These are phyloP conservation scores for Trichonephila clavipes DNA, from an alignment of 1,140 invertebrate species.

Conservation along the genomic window DNA sequence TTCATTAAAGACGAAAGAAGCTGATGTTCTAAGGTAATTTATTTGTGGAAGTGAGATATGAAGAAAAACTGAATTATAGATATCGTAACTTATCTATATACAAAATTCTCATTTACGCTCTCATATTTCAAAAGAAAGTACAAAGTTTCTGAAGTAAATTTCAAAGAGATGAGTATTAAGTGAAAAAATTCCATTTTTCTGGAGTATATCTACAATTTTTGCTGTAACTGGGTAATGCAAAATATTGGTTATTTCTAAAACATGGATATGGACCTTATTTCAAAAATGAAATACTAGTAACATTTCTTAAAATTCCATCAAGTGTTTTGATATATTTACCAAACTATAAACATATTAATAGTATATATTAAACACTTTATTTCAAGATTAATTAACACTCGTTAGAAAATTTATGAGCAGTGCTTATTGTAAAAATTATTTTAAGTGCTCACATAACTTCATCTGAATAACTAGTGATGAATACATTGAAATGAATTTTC, in stretches of 20 bases:
- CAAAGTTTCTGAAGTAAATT: not conserved
- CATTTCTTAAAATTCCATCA: too few species aligned
- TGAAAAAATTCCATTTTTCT: not conserved
- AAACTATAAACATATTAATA: too few species aligned
- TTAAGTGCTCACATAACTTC: too few species aligned
- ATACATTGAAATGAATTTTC: too few species aligned
- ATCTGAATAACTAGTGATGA: too few species aligned
- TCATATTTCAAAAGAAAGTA: not conserved
- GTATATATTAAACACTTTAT: too few species aligned
- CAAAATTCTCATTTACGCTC: not conserved
- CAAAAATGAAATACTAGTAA: not conserved
- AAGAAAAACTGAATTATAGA: constrained; percentile 2
- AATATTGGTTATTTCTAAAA: too few species aligned
- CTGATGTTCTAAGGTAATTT: constrained; percentile 41
- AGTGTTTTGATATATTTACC: too few species aligned
- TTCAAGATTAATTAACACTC: too few species aligned
- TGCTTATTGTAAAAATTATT: too few species aligned
- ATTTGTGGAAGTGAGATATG: constrained; percentile 35
- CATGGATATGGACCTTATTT: not conserved
- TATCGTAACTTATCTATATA: constrained; percentile 30
- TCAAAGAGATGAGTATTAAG: not conserved
- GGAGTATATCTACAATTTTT: not conserved
- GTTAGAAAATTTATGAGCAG: too few species aligned
- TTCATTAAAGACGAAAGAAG: constrained; percentile 57
- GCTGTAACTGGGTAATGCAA: too few species aligned